Evolutionary conservation across 2,888 invertebrate species (phyloP).

Genomic region (Erynnis tages): DNA sequence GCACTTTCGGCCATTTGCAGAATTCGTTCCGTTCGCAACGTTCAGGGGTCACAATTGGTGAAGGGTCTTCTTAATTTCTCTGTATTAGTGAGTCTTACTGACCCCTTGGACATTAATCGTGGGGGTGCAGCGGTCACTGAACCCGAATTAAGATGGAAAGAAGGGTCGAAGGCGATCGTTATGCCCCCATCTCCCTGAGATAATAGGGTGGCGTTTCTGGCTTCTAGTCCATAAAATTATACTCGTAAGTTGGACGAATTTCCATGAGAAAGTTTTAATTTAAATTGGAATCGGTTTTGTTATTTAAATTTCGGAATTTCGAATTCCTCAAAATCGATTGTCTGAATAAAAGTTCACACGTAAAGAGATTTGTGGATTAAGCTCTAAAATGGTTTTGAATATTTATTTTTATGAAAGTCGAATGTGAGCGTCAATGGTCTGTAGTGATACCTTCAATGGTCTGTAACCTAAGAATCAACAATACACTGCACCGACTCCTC

Average conservation of each 20-base stretch:
- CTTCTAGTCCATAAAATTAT: conserved; percentile 13
- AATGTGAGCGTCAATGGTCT: too few species aligned
- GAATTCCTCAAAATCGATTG: not conserved
- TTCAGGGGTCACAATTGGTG: conserved; percentile 60
- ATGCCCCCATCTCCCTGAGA: conserved; percentile 20
- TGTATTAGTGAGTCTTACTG: conserved; percentile 72
- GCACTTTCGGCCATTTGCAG: conserved; percentile 32
- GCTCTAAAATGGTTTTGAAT: not conserved
- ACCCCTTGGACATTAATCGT: conserved; percentile 76
- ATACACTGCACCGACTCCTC: too few species aligned
- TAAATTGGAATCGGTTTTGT: not conserved
- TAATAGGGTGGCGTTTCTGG: not conserved
- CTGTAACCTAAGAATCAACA: too few species aligned
- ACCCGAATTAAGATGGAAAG: conserved; percentile 71
- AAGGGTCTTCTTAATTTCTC: conserved; percentile 77
- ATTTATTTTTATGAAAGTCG: too few species aligned
- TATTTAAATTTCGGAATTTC: not conserved
- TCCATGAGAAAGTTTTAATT: conserved; percentile 5
- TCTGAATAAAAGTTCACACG: not conserved
- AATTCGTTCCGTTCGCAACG: conserved; percentile 23
- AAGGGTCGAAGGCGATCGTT: conserved; percentile 29
- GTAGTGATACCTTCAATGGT: too few species aligned
- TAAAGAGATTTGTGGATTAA: not conserved
- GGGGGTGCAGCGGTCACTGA: conserved; percentile 67
- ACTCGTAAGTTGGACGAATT: conserved; percentile 2